Evolutionary conservation across 2,797 vertebrate genomes (phyloP).

Genomic region (Leptatherina wallacei): DNA sequence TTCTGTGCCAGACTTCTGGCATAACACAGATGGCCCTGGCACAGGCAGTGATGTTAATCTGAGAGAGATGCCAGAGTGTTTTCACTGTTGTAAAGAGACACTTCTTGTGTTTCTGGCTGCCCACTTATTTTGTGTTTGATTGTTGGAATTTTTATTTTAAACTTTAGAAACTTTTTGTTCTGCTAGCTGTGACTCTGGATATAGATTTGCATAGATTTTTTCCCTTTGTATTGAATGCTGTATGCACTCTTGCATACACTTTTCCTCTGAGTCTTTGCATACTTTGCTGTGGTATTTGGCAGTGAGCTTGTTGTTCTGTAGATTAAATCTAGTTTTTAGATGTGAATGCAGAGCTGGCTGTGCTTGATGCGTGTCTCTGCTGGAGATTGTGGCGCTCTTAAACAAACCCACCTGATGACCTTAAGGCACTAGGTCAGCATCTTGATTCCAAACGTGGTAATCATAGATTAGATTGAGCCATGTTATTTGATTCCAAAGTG

Average conservation of each 20-base stretch:
- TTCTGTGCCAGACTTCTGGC: conserved; percentile 63
- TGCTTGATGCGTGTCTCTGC: conserved; percentile 31
- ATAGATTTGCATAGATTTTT: conserved; percentile 27
- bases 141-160: conserved; percentile 36
- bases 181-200: conserved; percentile 41
- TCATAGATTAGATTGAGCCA: conserved; percentile 19
- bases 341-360: conserved; percentile 37
- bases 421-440: conserved; percentile 10
- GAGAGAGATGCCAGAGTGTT: conserved; percentile 59
- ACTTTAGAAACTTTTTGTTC: conserved; percentile 45
- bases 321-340: conserved; percentile 65
- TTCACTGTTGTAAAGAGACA: conserved; percentile 46
- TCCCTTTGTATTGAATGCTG: conserved; percentile 32
- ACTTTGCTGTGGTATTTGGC: conserved; percentile 67
- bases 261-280: conserved; percentile 52
- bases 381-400: conserved; percentile 35
- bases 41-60: conserved; percentile 69
- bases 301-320: conserved; percentile 52
- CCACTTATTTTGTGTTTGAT: conserved; percentile 27
- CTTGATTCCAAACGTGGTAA: conserved; percentile 21
- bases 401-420: conserved; percentile 23
- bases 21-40: conserved; percentile 73
- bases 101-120: conserved; percentile 40
- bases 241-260: conserved; percentile 22
- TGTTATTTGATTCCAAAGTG: not conserved